phyloP scores from a whole-genome alignment of 2,113 vertebrate species.

The Semnornis frantzii region DNA sequence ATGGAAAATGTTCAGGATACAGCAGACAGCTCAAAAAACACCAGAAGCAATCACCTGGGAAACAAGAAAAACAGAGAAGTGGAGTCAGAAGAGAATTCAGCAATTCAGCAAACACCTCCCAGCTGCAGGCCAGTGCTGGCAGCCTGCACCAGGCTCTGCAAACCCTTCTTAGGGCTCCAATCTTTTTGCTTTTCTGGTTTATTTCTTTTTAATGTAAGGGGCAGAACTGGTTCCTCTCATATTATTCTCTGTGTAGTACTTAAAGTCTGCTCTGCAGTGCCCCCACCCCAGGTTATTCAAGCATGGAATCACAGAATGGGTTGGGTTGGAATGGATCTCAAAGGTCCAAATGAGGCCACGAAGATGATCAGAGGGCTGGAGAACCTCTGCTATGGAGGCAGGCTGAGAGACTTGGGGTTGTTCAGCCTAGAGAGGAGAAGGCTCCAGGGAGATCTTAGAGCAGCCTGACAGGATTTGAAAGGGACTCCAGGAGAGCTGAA shows the following conservation, averaged over 20 bases:
- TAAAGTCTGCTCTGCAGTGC: background rate
- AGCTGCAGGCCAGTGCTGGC: constrained; percentile 34
- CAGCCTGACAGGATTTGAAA: no score
- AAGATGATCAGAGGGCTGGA: no score
- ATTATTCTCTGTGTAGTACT: constrained; percentile 12
- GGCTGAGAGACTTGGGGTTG: no score
- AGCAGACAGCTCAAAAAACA: constrained; percentile 64
- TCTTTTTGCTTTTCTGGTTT: background rate
- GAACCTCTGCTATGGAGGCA: no score
- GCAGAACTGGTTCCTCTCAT: background rate
- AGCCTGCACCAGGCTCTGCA: constrained; percentile 57
- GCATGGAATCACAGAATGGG: background rate
- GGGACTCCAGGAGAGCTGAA: no score
- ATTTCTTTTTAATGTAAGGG: constrained; percentile 12
- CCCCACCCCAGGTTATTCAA: background rate
- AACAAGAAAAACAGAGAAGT: constrained; percentile 68
- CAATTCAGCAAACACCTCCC: constrained; percentile 56
- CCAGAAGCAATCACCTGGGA: constrained; percentile 65
- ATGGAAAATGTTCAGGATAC: constrained; percentile 70
- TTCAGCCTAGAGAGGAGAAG: no score
- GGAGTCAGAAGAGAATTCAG: constrained; percentile 52
- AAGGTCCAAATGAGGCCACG: no score
- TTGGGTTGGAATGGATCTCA: no score
- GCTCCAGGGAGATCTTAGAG: no score
- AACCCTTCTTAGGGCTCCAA: constrained; percentile 55